Conservation (phyloP, 30 jellyfish, hydroid and myxozoan species). For the Aurelia coerulea region DNA sequence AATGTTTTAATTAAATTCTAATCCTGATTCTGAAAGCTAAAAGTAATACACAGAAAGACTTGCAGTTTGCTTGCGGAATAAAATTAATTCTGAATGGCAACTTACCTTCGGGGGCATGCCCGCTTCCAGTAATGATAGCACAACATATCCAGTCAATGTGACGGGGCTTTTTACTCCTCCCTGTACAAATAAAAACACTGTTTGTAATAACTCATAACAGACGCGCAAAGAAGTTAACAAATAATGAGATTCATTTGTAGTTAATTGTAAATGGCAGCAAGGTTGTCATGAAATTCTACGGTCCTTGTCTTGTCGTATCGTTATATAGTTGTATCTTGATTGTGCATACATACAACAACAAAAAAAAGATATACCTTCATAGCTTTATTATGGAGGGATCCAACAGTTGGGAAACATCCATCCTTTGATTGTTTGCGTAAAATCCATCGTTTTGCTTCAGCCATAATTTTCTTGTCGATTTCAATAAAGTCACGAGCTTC, state of each 20-base stretch:
- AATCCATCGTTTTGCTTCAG: slow-evolving; percentile 66
- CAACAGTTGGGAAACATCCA: slow-evolving; percentile 88
- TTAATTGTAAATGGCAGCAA: neutral
- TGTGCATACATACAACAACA: neutral
- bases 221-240: neutral
- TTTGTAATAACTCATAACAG: neutral
- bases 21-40: neutral
- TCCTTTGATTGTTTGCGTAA: slow-evolving; percentile 44
- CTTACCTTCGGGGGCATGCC: slow-evolving; percentile 60
- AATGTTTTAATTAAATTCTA: too few species aligned
- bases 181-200: slow-evolving; percentile 17
- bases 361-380: slow-evolving; percentile 65
- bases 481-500: slow-evolving; percentile 82
- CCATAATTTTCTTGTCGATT: slow-evolving; percentile 67
- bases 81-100: neutral
- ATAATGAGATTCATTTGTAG: neutral
- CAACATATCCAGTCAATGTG: slow-evolving; percentile 90
- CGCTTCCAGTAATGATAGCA: slow-evolving; percentile 80
- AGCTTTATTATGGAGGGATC: slow-evolving; percentile 77
- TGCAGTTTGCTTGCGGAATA: neutral
- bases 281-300: too few species aligned
- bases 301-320: too few species aligned
- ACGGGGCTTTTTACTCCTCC: slow-evolving; percentile 91
- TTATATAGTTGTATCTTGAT: too few species aligned
- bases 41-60: neutral